phyloP scores from a whole-genome alignment of 2,113 vertebrate genomes.

The Anoplopoma fimbria region DNA sequence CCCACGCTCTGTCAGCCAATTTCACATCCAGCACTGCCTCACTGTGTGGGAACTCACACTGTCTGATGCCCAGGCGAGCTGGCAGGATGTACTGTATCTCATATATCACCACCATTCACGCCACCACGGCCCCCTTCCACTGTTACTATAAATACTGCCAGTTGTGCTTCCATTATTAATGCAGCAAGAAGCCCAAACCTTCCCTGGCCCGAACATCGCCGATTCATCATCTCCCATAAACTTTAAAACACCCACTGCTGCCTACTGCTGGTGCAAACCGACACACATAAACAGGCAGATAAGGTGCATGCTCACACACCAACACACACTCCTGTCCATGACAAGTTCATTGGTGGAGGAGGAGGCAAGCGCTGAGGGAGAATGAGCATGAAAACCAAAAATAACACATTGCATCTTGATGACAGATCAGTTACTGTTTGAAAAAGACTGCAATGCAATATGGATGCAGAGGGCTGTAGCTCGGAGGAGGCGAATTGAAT shows the following conservation, averaged over 20 bases:
- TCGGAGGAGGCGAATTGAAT: conserved; percentile 30
- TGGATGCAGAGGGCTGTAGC: conserved; percentile 19
- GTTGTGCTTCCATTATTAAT: conserved; percentile 81
- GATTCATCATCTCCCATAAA: conserved; percentile 69
- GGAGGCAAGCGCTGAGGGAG: conserved; percentile 38
- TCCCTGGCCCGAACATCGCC: conserved; percentile 39
- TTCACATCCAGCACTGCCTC: conserved; percentile 8
- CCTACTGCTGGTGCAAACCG: conserved; percentile 61
- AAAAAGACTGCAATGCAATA: conserved; percentile 17
- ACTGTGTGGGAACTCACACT: neutral
- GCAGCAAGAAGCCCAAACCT: conserved; percentile 60
- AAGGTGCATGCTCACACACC: conserved; percentile 42
- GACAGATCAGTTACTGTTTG: conserved; percentile 49
- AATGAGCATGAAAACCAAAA: conserved; percentile 47
- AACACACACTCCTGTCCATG: conserved; percentile 56
- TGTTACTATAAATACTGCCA: conserved; percentile 79
- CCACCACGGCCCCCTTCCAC: conserved; percentile 40
- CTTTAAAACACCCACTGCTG: conserved; percentile 68
- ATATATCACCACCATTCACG: conserved; percentile 66
- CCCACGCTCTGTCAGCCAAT: neutral
- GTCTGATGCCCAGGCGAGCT: conserved; percentile 19
- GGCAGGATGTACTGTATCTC: conserved; percentile 49
- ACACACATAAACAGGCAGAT: conserved; percentile 38
- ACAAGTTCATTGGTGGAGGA: conserved; percentile 48
- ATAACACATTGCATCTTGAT: conserved; percentile 59